A percentile compares a stretch with the other conserved stretches of the same genome.
phyloP scores from a whole-genome alignment of 2,888 invertebrate species.

The Chloroclysta siterata region DNA sequence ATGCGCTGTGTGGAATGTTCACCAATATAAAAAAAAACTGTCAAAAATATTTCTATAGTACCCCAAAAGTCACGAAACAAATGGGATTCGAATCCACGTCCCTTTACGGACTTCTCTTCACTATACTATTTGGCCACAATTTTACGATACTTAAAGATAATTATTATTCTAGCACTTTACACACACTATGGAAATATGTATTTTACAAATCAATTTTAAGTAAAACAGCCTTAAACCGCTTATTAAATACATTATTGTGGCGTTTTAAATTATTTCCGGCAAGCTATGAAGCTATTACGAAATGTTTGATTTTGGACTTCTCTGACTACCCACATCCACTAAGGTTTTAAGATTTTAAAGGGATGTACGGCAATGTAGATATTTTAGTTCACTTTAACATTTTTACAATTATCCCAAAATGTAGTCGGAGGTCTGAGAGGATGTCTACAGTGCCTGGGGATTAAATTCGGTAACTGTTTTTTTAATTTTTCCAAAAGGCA shows the following conservation, averaged over 20 bases:
- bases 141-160: neutral
- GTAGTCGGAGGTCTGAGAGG: too few species aligned
- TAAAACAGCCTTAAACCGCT: conserved; percentile 17
- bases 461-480: too few species aligned
- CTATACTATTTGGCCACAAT: conserved; percentile 3
- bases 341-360: too few species aligned
- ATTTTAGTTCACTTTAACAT: too few species aligned
- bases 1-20: too few species aligned
- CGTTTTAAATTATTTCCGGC: neutral
- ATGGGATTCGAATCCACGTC: neutral
- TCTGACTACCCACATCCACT: neutral
- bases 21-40: too few species aligned
- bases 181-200: conserved; percentile 4
- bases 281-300: conserved; percentile 2
- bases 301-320: neutral
- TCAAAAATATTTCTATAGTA: neutral
- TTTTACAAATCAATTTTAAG: conserved; percentile 3
- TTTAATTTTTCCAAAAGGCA: too few species aligned
- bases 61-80: neutral
- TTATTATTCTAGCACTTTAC: neutral
- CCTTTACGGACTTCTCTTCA: neutral
- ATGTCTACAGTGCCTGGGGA: too few species aligned
- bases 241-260: conserved; percentile 1
- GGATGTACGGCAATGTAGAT: too few species aligned
- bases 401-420: too few species aligned